Base-by-base conservation (phyloP, 2,888 invertebrate genomes). In the Phrixothrix hirtus region DNA sequence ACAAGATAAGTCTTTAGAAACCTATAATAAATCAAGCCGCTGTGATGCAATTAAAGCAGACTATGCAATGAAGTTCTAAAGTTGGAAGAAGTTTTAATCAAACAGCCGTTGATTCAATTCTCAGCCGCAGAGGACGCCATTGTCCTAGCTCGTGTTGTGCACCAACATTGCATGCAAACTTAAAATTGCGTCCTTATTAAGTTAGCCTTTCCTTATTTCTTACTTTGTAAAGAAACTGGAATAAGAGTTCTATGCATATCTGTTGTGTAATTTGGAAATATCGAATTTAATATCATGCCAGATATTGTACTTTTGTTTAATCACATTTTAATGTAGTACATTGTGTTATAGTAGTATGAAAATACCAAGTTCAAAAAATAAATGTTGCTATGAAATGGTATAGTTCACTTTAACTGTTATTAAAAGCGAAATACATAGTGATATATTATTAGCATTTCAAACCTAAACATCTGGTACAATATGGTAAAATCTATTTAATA, bases 31-130 rank as follows among this genome's bases (percentile, higher is more conserved):
- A 70, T 71, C 66, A 68, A 61, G 55, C 64, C 62, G 65, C 66
- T 67, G 67, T 65, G 68, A 70, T 69, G 67, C 69, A 71, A 70
- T 71, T 69, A 71, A 69, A 68, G 61, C 63, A 34, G 61, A 60
- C 67, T 66, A 67, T 67, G 69, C 69, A 67, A 63, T 64, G 66
- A 61, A 69, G 66, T 70, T 70, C 63, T 56, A 59, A 69, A 70
- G 67, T 69, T 68, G 57, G 60, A 54, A 61, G 62, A 69, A 68
- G 67, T 68, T 69, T 72, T 72, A 72, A 72, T 72, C 71, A 71
- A 72, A 70, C 70, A 65, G 63, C 67, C 67, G 54, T 64, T 70
- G 70, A 71, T 71, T 72, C 70, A 70, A 70, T 71, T 70, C 66
- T 51, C 59, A 60, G 62, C 68, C 69, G 62, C 68, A 68, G 65